Evolutionary conservation across 2,797 vertebrate genomes (phyloP).

Genomic region (Psittacula derbiana): DNA sequence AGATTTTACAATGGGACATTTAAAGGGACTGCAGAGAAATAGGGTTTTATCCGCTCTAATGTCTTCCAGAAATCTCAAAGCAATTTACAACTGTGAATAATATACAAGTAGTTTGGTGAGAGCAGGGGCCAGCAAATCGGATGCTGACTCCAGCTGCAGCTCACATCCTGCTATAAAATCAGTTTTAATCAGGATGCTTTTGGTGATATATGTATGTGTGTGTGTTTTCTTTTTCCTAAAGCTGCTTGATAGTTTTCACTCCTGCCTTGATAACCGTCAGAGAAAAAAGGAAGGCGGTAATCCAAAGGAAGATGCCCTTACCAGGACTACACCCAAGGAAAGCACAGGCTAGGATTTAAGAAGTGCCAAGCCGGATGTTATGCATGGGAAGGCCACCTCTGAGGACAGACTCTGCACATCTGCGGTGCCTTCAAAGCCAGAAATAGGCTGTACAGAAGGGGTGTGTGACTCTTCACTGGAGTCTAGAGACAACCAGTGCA

Average conservation of each 20-base stretch:
- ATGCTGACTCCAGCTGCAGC: background rate
- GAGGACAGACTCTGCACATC: background rate
- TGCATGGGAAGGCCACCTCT: background rate
- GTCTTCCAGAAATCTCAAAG: conserved; percentile 55
- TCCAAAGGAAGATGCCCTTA: background rate
- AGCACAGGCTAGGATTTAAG: background rate
- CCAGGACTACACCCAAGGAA: fast-evolving
- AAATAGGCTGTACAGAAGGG: background rate
- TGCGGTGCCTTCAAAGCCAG: background rate
- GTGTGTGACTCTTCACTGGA: background rate
- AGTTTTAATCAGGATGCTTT: background rate
- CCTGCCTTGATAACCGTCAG: background rate
- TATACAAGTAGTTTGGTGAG: background rate
- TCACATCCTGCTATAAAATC: conserved; percentile 18
- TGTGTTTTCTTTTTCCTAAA: background rate
- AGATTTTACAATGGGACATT: conserved; percentile 19
- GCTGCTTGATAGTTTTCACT: background rate
- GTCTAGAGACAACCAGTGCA: background rate
- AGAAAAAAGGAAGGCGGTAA: background rate
- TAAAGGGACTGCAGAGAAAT: conserved; percentile 43
- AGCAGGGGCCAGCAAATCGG: background rate
- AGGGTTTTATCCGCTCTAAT: background rate
- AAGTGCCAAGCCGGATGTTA: background rate
- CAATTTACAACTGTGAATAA: conserved; percentile 57
- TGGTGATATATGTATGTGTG: background rate